Evolutionary conservation across 2,797 vertebrate species (phyloP), one percentile per base, ranked within the genome.

Genomic region (Phalanger gymnotis): DNA sequence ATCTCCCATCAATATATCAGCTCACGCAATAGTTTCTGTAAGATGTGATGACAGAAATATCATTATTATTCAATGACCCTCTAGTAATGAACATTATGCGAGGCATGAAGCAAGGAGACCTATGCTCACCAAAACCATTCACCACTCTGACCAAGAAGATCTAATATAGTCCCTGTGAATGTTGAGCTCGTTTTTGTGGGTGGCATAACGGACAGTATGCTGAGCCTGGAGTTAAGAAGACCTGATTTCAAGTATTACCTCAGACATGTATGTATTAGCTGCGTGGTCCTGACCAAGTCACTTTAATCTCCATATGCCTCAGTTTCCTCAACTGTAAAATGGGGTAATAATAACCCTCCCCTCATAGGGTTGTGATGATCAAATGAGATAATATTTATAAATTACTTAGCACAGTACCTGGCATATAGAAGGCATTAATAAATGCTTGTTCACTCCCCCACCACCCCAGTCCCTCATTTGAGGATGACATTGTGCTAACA

Each of bases 131-230:
- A 10, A 87, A 87, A 87, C 4, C 9, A 51, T 12, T 87, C 9
- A 47, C 40, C 73, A 47, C 19, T 47, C 19, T 47, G 10, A 81
- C 40, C 22, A 47, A 40, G 2, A 19, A 51, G 73, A 87, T 87
- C 10, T 87, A 47, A 47, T 9, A 81, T n/a, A 81, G 5, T 40
- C 61, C 14, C 34, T n/a, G 12, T 19, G 14, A 1, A 22, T 28
- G 9, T 40, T 87, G 73, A 87, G 40, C 40, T 28, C 73, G 27
- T 47, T 87, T 11, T 11, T 3, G 73, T 87, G 7, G 2, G 40
- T 51, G 40, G 9, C 3, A 87, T 4, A 87, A 0, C 10, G 25
- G 9, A 87, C 0, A 81, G 19, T 7, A 25, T 47, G 2, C 19
- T 25, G 66, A 5, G 6, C 7, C 6, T 47, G 22, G 40, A 87